Evolutionary conservation across 2,113 vertebrate genomes (phyloP), one percentile per base, ranked within the genome.

Genomic region (Mesitornis unicolor): DNA sequence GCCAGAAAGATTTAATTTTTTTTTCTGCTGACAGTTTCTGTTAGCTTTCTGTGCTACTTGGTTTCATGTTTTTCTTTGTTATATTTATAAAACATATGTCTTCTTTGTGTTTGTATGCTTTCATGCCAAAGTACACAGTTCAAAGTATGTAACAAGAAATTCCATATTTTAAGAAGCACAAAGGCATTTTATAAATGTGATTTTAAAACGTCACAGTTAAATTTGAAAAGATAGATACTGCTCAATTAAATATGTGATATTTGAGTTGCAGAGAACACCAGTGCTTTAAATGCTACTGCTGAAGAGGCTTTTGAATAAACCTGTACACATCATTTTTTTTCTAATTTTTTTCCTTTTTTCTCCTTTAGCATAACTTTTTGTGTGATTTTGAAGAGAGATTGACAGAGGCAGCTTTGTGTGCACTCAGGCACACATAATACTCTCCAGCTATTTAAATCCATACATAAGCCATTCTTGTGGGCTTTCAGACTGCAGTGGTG

Each of bases 51-150:
- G 25, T 77, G 54, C 77, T 65, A 28, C 26, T 69, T 61, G 25
- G 8, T 19, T 93, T 71, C 68, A 7, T 61, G 17, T 11, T 73
- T 83, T 56, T 10, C 26, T 68, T 59, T 43, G 21, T 59, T 40
- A 18, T 40, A 40, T 48, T 83, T 84, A 7, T 54, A 45, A 89
- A 91, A 28, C 53, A 12, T 54, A 5, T 6, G 11, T 70, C 10
- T 28, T 73, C n/a, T 60, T 87, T 74, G 70, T 71, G 26, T 54
- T 82, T 64, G 43, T 38, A 10, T 47, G 6, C 33, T 73, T 89
- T 16, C 31, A 47, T 36, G 35, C 48, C 31, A 4, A 51, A 73
- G 33, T 59, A 67, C 0, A 0, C 17, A 29, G 40, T 3, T 3
- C 22, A 25, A 85, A 94, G 54, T 17, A 35, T 13, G 19, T 71